Evolutionary conservation across 2,888 invertebrate species (phyloP).

Genomic region (Polydrusus pterygomalis): DNA sequence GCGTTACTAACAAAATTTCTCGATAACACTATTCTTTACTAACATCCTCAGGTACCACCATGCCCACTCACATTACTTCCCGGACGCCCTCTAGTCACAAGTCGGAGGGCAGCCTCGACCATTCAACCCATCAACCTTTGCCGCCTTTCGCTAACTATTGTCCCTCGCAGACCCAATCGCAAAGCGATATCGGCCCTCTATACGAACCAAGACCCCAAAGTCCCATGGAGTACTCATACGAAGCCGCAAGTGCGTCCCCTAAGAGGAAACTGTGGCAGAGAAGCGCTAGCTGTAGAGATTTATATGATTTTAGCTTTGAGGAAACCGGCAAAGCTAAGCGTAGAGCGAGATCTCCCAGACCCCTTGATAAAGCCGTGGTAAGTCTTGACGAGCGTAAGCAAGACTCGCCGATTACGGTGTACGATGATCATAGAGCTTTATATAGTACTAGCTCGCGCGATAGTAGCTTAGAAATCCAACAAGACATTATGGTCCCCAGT

Average conservation of each 20-base stretch:
- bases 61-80: constrained; percentile 71
- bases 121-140: constrained; percentile 48
- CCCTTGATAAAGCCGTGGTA: constrained; percentile 66
- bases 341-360: constrained; percentile 73
- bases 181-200: constrained; percentile 68
- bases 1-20: constrained; percentile 4
- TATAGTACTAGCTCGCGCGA: constrained; percentile 79
- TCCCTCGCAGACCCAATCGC: constrained; percentile 71
- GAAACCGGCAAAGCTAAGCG: constrained; percentile 81
- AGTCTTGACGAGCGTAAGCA: constrained; percentile 72
- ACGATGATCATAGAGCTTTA: constrained; percentile 80
- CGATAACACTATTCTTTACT: constrained; percentile 45
- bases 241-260: constrained; percentile 65
- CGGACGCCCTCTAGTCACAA: constrained; percentile 76
- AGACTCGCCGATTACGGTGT: constrained; percentile 83
- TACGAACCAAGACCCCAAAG: constrained; percentile 40
- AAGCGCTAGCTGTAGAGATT: constrained; percentile 88
- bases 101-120: constrained; percentile 75
- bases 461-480: constrained; percentile 79
- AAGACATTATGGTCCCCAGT: constrained; percentile 78
- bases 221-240: constrained; percentile 59
- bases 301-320: constrained; percentile 85
- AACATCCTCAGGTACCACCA: constrained; percentile 65
- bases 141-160: constrained; percentile 63
- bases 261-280: constrained; percentile 81